phyloP scores from a whole-genome alignment of 2,113 vertebrate species.

The Aramus guarauna region DNA sequence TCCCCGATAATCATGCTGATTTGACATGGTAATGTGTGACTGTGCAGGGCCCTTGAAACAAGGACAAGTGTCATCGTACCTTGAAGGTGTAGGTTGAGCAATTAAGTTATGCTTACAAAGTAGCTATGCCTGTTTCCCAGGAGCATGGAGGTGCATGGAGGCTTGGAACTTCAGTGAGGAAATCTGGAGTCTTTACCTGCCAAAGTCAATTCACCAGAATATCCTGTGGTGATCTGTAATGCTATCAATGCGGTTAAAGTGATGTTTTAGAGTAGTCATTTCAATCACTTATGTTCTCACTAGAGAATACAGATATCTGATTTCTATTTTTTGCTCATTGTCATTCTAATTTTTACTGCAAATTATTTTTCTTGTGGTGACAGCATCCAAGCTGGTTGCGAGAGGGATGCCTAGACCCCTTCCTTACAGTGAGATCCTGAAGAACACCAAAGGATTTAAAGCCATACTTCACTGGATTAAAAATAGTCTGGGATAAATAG shows the following conservation, averaged over 20 bases:
- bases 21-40: neutral
- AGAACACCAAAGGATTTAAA: neutral
- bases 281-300: neutral
- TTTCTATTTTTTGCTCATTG: neutral
- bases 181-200: neutral
- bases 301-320: neutral
- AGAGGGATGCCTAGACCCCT: neutral
- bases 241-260: neutral
- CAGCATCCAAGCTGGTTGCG: neutral
- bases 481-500: neutral
- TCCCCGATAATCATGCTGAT: neutral
- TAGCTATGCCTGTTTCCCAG: neutral
- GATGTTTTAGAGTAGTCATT: neutral
- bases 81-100: neutral
- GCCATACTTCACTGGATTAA: neutral
- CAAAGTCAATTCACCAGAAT: neutral
- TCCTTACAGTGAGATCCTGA: neutral
- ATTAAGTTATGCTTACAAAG: neutral
- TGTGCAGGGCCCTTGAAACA: neutral
- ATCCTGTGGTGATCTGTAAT: neutral
- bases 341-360: neutral
- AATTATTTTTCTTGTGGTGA: neutral
- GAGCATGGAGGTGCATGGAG: neutral
- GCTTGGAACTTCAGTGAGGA: neutral
- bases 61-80: rapidly evolving